These are phyloP conservation scores for Euglossa dilemma DNA, from an alignment of 1,140 invertebrate genomes.

Conservation along the genomic window DNA sequence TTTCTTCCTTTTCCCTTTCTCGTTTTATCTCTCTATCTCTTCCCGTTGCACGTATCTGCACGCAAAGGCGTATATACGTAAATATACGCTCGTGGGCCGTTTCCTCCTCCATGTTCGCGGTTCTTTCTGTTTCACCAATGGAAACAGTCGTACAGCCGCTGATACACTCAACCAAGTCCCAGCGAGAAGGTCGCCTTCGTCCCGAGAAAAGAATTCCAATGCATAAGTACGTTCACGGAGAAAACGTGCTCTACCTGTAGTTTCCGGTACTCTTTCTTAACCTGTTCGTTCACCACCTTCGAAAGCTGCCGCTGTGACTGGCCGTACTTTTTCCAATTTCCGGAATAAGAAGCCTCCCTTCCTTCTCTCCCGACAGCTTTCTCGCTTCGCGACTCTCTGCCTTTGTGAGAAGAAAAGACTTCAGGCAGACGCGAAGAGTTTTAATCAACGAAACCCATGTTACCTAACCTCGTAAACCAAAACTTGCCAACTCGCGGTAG, in stretches of 20 bases:
- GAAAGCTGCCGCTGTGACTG: conserved; percentile 35
- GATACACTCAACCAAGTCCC: conserved; percentile 29
- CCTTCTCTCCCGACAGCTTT: background rate
- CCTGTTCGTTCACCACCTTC: conserved; percentile 1
- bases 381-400: background rate
- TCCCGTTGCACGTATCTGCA: background rate
- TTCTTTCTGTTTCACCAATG: conserved; percentile 14
- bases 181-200: conserved; percentile 26
- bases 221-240: conserved; percentile 51
- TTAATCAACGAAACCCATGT: conserved; percentile 69
- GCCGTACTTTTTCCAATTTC: conserved; percentile 66
- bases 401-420: background rate
- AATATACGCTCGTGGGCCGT: background rate
- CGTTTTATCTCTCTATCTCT: conserved; percentile 18
- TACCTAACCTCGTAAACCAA: conserved; percentile 52
- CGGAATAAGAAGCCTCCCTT: conserved; percentile 47
- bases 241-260: conserved; percentile 35
- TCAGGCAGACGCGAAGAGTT: conserved; percentile 45
- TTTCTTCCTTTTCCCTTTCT: background rate
- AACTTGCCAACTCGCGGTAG: conserved; percentile 20
- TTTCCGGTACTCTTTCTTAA: background rate
- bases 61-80: background rate
- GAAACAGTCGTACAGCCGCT: conserved; percentile 44
- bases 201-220: conserved; percentile 56
- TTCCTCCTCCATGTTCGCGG: background rate